phyloP scores from a whole-genome alignment of 2,113 vertebrate genomes.

The Vicugna pacos region DNA sequence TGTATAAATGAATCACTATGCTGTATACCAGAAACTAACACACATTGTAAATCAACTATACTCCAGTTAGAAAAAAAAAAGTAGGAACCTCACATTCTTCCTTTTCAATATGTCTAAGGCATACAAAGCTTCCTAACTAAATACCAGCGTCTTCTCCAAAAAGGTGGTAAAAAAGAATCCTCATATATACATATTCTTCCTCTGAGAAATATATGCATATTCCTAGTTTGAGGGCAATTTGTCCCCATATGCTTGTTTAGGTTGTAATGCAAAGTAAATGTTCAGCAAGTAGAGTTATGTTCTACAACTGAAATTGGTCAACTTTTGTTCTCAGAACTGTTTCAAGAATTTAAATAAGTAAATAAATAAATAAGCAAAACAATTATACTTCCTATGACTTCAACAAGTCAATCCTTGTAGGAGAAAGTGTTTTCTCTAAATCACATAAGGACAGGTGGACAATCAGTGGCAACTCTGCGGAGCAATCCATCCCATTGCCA shows the following conservation, averaged over 20 bases:
- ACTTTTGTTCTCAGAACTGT: slow-evolving; percentile 37
- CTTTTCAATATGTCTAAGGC: not conserved
- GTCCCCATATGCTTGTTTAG: not conserved
- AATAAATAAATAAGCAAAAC: not conserved
- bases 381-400: slow-evolving; percentile 18
- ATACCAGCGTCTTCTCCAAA: not conserved
- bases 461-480: not conserved
- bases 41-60: too few species aligned
- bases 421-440: slow-evolving; percentile 36
- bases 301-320: not conserved
- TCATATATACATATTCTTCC: too few species aligned
- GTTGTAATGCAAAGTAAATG: not conserved
- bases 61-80: too few species aligned
- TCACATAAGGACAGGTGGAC: not conserved
- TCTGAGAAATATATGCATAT: not conserved
- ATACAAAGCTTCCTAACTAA: not conserved
- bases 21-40: too few species aligned
- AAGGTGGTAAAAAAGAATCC: not conserved
- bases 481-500: not conserved
- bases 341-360: slow-evolving; percentile 5
- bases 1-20: too few species aligned
- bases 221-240: not conserved
- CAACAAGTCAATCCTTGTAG: not conserved
- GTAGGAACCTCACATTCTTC: not conserved
- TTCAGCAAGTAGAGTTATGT: not conserved